These are phyloP conservation scores for Drosophila parabipectinata DNA, from an alignment of 1,140 invertebrate species.

Conservation along the genomic window DNA sequence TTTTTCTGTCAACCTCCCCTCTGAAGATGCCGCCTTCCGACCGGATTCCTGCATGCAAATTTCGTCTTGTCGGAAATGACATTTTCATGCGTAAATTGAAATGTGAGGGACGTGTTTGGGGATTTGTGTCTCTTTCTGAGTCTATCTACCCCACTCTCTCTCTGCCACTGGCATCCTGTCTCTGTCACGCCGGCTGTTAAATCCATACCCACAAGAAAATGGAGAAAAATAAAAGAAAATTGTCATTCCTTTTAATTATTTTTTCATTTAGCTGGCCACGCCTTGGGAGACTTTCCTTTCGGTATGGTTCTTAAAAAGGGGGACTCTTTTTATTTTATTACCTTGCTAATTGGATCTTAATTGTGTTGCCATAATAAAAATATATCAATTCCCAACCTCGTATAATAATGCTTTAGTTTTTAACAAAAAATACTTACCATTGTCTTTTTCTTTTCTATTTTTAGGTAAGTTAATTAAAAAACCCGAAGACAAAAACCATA, in stretches of 20 bases:
- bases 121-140: conserved; percentile 52
- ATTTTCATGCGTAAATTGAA: conserved; percentile 84
- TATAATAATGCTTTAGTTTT: neutral
- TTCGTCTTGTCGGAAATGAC: conserved; percentile 79
- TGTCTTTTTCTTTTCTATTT: conserved; percentile 19
- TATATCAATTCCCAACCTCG: neutral
- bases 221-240: conserved; percentile 60
- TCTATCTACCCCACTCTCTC: neutral
- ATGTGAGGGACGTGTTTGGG: conserved; percentile 82
- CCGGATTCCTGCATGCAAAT: conserved; percentile 79
- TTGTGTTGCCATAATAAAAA: conserved; percentile 10
- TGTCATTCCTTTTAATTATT: conserved; percentile 79
- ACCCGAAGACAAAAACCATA: neutral
- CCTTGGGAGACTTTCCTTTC: conserved; percentile 8
- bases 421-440: neutral
- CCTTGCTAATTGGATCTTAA: conserved; percentile 18
- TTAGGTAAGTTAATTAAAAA: conserved; percentile 53
- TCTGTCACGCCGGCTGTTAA: neutral
- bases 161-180: neutral
- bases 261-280: conserved; percentile 57
- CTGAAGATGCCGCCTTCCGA: conserved; percentile 1
- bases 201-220: conserved; percentile 1
- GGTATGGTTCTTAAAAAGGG: conserved; percentile 4
- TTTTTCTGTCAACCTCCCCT: conserved; percentile 10
- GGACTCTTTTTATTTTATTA: conserved; percentile 19